phyloP scores from a whole-genome alignment of 2,888 invertebrate species.

The Ectemnius cavifrons region DNA sequence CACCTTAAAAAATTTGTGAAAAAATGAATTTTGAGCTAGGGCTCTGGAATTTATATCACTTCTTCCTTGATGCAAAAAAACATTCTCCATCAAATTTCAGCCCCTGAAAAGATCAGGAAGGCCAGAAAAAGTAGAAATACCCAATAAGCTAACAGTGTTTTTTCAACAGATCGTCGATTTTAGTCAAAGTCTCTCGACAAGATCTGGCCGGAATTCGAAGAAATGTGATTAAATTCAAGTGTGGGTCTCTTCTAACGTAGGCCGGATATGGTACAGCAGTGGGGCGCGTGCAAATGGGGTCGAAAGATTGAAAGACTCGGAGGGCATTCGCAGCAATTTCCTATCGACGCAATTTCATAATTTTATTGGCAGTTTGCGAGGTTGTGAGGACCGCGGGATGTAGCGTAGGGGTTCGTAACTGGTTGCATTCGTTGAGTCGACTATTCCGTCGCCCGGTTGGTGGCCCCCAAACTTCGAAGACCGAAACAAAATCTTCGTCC shows the following conservation, averaged over 20 bases:
- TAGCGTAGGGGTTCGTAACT: background rate
- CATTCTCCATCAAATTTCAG: no score
- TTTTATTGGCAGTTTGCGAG: conserved; percentile 75
- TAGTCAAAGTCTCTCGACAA: no score
- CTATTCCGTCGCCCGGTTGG: no score
- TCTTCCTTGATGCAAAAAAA: no score
- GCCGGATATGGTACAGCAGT: conserved; percentile 45
- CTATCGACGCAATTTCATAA: conserved; percentile 72
- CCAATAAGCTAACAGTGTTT: background rate
- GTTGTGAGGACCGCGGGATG: conserved; percentile 57
- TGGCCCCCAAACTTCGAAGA: no score
- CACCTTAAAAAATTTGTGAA: no score
- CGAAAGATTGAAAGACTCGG: conserved; percentile 74
- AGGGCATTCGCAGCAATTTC: conserved; percentile 75
- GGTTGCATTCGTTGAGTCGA: conserved; percentile 21
- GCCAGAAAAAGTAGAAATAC: no score
- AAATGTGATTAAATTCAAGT: conserved; percentile 46
- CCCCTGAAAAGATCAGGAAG: no score
- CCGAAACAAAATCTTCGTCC: conserved; percentile 54
- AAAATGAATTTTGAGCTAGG: no score
- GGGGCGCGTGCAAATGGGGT: conserved; percentile 56
- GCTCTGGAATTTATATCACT: no score
- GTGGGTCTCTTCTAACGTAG: conserved; percentile 26
- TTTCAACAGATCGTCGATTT: no score
- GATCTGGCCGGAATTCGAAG: conserved; percentile 9